Base-by-base conservation (phyloP, 2,888 invertebrate genomes). In the Oscheius sp. region DNA sequence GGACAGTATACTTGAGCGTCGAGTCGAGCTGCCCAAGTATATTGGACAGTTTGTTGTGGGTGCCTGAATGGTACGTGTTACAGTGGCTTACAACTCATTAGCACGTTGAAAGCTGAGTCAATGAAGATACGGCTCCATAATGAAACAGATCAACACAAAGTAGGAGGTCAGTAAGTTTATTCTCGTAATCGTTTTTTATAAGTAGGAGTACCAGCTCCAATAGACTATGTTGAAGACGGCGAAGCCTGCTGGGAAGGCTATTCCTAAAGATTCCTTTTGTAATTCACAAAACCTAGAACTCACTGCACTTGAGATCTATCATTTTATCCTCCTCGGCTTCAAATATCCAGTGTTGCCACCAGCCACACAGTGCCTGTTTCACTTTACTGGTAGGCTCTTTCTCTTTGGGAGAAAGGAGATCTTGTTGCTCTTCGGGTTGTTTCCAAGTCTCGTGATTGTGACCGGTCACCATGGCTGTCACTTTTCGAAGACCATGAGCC, bases 261-360 rank as follows among this genome's bases (percentile, higher is more conserved):
- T 68, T 53, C 68, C 68, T 68, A 42, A 53, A 68, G 9, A 4
- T 21, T 21, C 9, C 7, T 2, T 29, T 21, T 9, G 3, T 3
- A 21, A 21, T 3, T 9, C 4, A 21, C 53, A 4, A 13, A 53
- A 53, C 21, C 9, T n/a, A 11, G 5, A 53, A 55, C 55, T 37
- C 21, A 68, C 68, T 35, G n/a, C 37, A 68, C 13, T 55, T 35
- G 5, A 68, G 42, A 29, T 68, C 68, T 5, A 68, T 55, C 68
- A 68, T 68, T 35, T 42, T 53, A 55, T 53, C 53, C n/a, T 68
- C 68, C 7, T 68, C 68, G 1, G 68, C 68, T 10, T 68, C 68
- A 35, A 37, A 68, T 35, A 37, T 68, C 68, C 68, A 68, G 21
- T 68, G 53, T n/a, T 42, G 35, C 68, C 68, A 68, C 68, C 68